phyloP scores from a whole-genome alignment of 1,140 invertebrate species.

The Nilaparvata lugens region DNA sequence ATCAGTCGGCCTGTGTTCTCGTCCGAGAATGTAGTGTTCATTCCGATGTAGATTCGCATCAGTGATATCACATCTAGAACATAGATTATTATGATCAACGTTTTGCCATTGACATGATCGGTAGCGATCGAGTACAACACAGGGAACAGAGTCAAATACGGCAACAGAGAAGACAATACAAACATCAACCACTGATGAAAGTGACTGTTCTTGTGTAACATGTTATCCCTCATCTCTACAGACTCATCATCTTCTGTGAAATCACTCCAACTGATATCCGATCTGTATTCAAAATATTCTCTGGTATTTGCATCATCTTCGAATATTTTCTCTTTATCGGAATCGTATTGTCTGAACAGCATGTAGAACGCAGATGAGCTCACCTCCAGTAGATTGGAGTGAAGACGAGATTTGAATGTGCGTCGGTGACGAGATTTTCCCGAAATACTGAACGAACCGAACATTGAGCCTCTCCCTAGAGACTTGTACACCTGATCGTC shows the following conservation, averaged over 20 bases:
- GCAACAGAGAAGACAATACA: background rate
- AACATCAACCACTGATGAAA: background rate
- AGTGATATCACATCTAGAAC: background rate
- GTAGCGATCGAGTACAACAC: background rate
- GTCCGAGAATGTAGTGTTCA: background rate
- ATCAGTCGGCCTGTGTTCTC: background rate
- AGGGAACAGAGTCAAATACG: background rate
- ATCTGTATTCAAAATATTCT: too few species aligned
- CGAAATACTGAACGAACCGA: background rate
- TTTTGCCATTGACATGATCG: too few species aligned
- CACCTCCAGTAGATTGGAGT: too few species aligned
- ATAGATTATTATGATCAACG: background rate
- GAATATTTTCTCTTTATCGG: too few species aligned
- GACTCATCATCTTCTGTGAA: too few species aligned
- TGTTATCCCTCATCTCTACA: too few species aligned
- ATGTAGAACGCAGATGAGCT: too few species aligned
- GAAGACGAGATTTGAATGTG: too few species aligned
- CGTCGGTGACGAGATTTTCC: background rate
- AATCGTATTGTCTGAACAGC: too few species aligned
- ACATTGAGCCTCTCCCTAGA: background rate
- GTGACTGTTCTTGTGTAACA: too few species aligned
- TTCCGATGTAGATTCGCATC: background rate
- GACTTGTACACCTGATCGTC: background rate
- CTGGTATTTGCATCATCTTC: too few species aligned
- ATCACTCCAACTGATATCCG: too few species aligned